Conservation (phyloP, 2,797 vertebrate species). For the Sphenodon punctatus region DNA sequence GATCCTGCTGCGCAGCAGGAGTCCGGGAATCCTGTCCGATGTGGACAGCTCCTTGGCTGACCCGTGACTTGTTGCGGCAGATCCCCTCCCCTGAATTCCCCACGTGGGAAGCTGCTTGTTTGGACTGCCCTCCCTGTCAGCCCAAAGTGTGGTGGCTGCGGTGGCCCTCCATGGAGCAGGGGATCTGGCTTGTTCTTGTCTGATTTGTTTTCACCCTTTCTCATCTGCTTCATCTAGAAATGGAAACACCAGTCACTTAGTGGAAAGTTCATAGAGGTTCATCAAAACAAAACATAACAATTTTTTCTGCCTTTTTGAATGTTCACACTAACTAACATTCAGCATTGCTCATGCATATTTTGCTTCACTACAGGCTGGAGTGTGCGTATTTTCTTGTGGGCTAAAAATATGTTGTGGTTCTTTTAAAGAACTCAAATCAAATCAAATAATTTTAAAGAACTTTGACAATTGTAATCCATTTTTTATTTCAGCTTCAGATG, state of each 20-base stretch:
- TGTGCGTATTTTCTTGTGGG: neutral
- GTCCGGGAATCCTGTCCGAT: too few relatives aligned
- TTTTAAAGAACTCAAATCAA: neutral
- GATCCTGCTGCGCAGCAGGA: too few relatives aligned
- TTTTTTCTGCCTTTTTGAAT: neutral
- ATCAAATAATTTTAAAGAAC: too few relatives aligned
- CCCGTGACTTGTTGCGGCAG: too few relatives aligned
- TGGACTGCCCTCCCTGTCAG: too few relatives aligned
- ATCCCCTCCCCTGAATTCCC: too few relatives aligned
- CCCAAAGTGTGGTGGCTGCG: too few relatives aligned
- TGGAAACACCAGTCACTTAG: neutral
- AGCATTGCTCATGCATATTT: conserved; percentile 7
- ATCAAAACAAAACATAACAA: too few relatives aligned
- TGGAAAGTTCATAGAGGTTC: neutral
- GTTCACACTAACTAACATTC: conserved; percentile 1
- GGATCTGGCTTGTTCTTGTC: too few relatives aligned
- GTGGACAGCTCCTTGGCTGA: too few relatives aligned
- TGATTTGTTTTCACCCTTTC: neutral
- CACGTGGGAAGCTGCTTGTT: too few relatives aligned
- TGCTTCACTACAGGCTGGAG: neutral
- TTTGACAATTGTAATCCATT: conserved; percentile 24
- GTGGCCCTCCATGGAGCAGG: too few relatives aligned
- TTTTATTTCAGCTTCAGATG: conserved; percentile 71
- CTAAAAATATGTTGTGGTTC: neutral
- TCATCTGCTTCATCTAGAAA: neutral